These are phyloP conservation scores for Stictonetta naevosa DNA, from an alignment of 2,113 vertebrate species.

Conservation along the genomic window DNA sequence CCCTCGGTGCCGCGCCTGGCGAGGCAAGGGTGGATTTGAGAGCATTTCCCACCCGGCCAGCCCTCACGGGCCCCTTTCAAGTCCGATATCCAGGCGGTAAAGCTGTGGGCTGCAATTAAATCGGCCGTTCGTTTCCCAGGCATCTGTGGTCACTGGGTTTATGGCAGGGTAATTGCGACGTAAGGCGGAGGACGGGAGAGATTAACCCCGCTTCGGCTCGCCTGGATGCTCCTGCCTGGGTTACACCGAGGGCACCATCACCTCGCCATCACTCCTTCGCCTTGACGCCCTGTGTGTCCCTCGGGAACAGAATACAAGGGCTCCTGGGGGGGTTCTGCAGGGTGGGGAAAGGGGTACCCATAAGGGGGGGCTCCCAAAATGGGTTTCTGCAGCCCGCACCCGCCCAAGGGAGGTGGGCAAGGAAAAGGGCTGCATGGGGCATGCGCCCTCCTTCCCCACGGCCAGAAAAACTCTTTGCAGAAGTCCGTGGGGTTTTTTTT, in stretches of 20 bases:
- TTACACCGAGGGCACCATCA: fast-evolving
- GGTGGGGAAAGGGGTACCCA: background rate
- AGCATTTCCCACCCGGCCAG: background rate
- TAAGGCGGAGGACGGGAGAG: background rate
- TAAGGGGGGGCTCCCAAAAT: fast-evolving
- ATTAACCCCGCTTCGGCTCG: background rate
- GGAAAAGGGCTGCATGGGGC: background rate
- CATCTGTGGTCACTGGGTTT: no score
- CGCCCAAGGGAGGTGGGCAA: background rate
- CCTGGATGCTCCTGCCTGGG: no score
- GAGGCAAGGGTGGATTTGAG: background rate
- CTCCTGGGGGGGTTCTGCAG: background rate
- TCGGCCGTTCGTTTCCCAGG: background rate
- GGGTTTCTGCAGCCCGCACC: background rate
- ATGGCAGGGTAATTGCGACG: background rate
- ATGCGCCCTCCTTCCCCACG: background rate
- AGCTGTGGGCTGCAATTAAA: background rate
- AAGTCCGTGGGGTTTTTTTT: fast-evolving
- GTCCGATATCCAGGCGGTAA: background rate
- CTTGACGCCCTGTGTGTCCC: background rate
- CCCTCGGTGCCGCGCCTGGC: background rate
- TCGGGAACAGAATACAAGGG: background rate
- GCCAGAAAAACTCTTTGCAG: background rate
- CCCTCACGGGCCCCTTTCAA: background rate
- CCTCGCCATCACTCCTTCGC: fast-evolving